Evolutionary conservation across 2,113 vertebrate genomes (phyloP).

Genomic region (Coregonus clupeaformis): DNA sequence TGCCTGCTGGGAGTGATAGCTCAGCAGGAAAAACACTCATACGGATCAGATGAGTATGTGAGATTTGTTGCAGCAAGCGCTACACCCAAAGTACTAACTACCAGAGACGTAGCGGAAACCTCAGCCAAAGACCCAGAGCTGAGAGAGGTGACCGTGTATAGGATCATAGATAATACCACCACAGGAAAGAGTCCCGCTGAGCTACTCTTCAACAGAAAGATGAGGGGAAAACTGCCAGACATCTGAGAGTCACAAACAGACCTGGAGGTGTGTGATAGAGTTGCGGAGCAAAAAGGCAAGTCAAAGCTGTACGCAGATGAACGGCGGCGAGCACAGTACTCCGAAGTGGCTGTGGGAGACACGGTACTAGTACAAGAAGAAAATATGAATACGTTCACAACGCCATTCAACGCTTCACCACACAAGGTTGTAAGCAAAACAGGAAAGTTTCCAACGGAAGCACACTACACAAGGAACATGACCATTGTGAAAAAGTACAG

Average conservation of each 20-base stretch:
- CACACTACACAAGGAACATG: conserved; percentile 9
- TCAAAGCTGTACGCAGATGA: conserved; percentile 24
- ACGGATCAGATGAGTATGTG: conserved; percentile 34
- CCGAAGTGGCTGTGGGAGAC: conserved; percentile 12
- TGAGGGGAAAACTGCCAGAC: conserved; percentile 25
- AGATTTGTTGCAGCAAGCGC: conserved; percentile 26
- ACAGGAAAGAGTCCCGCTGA: not conserved
- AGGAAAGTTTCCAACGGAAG: conserved; percentile 25
- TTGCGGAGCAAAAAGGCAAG: conserved; percentile 21
- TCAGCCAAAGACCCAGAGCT: not conserved
- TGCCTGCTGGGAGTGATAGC: conserved; percentile 14
- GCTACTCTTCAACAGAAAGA: not conserved
- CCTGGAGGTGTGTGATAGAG: not conserved
- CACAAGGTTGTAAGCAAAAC: conserved; percentile 17
- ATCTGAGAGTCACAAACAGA: conserved; percentile 2
- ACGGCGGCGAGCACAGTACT: not conserved
- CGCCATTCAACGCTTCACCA: conserved; percentile 26
- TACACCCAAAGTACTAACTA: not conserved
- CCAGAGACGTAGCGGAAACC: too few species aligned
- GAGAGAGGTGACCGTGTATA: conserved; percentile 7
- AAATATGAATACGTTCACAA: conserved; percentile 21
- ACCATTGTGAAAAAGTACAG: conserved; percentile 6
- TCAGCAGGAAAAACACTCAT: conserved; percentile 2
- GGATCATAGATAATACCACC: not conserved
- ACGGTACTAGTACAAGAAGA: conserved; percentile 16